A percentile compares a stretch with the other conserved stretches of the same genome.
Evolutionary conservation across 2,113 vertebrate species (phyloP).

Genomic region (Xerus inauris): DNA sequence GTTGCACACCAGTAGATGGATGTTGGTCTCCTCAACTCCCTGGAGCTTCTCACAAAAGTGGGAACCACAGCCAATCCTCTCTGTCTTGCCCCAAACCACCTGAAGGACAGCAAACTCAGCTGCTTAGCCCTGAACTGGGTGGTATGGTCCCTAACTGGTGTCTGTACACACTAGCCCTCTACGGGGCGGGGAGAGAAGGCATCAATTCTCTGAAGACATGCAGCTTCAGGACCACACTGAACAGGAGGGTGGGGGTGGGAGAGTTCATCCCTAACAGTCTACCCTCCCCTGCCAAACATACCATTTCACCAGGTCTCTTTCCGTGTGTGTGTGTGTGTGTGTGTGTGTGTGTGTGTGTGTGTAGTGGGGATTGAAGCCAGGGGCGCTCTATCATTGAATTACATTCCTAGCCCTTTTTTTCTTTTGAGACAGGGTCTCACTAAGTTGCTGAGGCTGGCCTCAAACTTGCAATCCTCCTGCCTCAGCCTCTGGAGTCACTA

Average conservation of each 20-base stretch:
- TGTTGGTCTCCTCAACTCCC: conserved; percentile 74
- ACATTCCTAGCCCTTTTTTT: background rate
- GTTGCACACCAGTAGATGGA: conserved; percentile 88
- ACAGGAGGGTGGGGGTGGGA: too few species aligned
- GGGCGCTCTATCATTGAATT: background rate
- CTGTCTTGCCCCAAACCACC: conserved; percentile 86
- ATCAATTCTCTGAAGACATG: background rate
- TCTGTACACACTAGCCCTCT: background rate
- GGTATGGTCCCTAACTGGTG: rapidly evolving
- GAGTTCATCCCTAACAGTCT: background rate
- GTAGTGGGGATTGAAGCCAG: background rate
- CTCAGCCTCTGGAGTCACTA: background rate
- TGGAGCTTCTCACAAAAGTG: conserved; percentile 85
- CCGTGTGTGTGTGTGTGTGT: too few species aligned
- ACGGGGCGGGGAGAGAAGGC: background rate
- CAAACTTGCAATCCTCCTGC: too few species aligned
- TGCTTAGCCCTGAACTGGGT: background rate
- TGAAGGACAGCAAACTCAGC: conserved; percentile 55
- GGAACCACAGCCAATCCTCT: conserved; percentile 83
- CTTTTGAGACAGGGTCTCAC: too few species aligned
- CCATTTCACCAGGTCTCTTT: background rate
- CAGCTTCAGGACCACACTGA: background rate
- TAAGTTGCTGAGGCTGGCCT: too few species aligned
- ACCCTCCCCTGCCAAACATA: background rate
- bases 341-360: too few species aligned